Base-by-base conservation (phyloP, 2,888 invertebrate genomes). In the Orchesella flavescens region DNA sequence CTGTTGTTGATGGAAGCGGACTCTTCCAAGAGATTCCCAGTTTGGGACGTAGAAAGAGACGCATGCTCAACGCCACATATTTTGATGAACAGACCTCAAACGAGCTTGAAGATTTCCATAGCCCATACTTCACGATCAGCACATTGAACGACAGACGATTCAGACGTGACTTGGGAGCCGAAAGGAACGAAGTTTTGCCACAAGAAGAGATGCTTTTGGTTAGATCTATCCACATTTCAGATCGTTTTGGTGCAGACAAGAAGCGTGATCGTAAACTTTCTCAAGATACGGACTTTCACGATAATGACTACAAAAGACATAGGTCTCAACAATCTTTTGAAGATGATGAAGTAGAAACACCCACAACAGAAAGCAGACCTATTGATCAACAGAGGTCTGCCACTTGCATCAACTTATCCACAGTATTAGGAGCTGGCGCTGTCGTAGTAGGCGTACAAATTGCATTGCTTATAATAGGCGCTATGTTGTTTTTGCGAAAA, bases 211-310 rank as follows among this genome's bases (percentile, higher is more conserved):
- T 97, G 91, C 93, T 97, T 21, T 92, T 97, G 84, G 96, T 96
- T 44, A 96, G 96, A 90, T 95, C 96, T 82, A 96, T 97, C 89
- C 96, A 96, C 91, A 97, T 97, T 90, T 96, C 95, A 49, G 97
- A 97, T 91, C 96, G 96, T 90, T 97, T 96, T 90, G 95, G 95
- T 55, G 96, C 95, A 91, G 94, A 95, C 89, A 93, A 93, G 89
- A 93, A 86, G 66, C 82, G 87, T 17, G 87, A 86, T 63, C 71
- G 85, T 5, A 85, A 86, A 81, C 80, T 88, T 63, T 80, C 81
- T 44, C 73, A 73, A 46, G 69, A 65, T 24, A 68, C 59, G 17
- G 84, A 84, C 76, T 78, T 74, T 53, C 43, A n/a, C 19, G 76
- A 84, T 71, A 75, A 79, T 19, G 77, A 85, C 57, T 68, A 78